These are phyloP conservation scores for Hirtodrosophila alboralis DNA, from an alignment of 2,888 invertebrate genomes.

Conservation along the genomic window DNA sequence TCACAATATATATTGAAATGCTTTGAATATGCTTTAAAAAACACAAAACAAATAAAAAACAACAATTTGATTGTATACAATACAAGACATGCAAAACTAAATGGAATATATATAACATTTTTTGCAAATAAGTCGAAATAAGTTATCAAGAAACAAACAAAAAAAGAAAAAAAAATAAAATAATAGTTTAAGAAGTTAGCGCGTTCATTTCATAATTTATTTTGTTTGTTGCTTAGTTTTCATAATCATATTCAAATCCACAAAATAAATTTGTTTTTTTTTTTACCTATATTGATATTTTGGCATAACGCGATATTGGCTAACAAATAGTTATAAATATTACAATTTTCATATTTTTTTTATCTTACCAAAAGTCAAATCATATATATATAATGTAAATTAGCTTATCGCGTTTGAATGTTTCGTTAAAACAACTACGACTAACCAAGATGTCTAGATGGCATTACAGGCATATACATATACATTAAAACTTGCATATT, in stretches of 20 bases:
- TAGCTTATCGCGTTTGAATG: slow-evolving; percentile 25
- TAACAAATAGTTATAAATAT: slow-evolving; percentile 13
- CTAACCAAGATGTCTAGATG: slow-evolving; percentile 38
- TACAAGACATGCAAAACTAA: slow-evolving; percentile 45
- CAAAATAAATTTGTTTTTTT: slow-evolving; percentile 6
- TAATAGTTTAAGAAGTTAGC: slow-evolving; percentile 7
- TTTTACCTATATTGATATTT: slow-evolving; percentile 42
- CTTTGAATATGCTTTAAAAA: slow-evolving; percentile 81
- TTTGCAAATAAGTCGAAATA: slow-evolving; percentile 39
- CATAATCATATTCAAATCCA: slow-evolving; percentile 6
- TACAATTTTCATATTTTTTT: slow-evolving; percentile 10
- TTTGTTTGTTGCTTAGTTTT: slow-evolving; percentile 53
- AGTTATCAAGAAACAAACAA: slow-evolving; percentile 26
- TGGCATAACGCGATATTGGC: slow-evolving; percentile 18
- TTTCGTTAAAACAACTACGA: slow-evolving; percentile 25
- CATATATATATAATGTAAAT: slow-evolving; percentile 13
- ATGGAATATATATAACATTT: slow-evolving; percentile 41
- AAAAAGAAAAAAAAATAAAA: slow-evolving; percentile 10
- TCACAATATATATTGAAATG: slow-evolving; percentile 57
- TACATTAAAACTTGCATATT: slow-evolving; percentile 43
- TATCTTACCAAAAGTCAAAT: slow-evolving; percentile 11
- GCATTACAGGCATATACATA: slow-evolving; percentile 29
- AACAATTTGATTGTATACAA: slow-evolving; percentile 58
- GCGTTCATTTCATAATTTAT: slow-evolving; percentile 60
- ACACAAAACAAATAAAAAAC: slow-evolving; percentile 24